Base-by-base conservation (phyloP, 2,888 invertebrate genomes). In the Himalopsyche kuldschensis region DNA sequence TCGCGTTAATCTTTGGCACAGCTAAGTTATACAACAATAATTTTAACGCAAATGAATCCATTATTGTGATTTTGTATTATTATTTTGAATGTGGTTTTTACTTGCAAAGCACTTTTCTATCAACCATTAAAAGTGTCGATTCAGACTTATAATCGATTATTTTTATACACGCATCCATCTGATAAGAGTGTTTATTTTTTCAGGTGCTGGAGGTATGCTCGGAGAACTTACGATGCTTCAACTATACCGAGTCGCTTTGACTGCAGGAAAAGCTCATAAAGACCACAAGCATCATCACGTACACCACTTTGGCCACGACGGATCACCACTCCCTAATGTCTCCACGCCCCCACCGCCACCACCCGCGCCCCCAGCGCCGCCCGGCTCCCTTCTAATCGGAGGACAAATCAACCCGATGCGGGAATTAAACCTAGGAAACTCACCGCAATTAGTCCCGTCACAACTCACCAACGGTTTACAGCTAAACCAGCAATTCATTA, bases 201-300 rank as follows among this genome's bases (percentile, higher is more conserved):
- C 88, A 94, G 94, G 92, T 79, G 91, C 94, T 85, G 92, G 93
- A 10, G 95, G 95, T 69, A 90, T 95, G 87, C 89, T 95, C 82
- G 95, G 95, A 3, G 96, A 97, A 90, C 89, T 97, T 83, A 97
- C 97, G 1, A 94, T 97, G 93, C 89, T 96, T 0, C 96, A 96
- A 88, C 89, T 97, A 24, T 97, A 97, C 90, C 94, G 93, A 84
- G 95, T 96, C 0, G 96, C 96, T 0, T 88, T 97, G 84, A 96
- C 96, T 3, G 96, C 96, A 2, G 97, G 97, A 0, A 97, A 97
- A 89, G 96, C 96, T 0, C 96, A 97, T 90, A 95, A 94, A 86
- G 96, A 96, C 88, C 96, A 97, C 90, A 97, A 96, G 88, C 97
- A 97, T 88, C 97, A 97, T 88, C 96, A 97, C 89, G 96, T 94